phyloP scores from a whole-genome alignment of 2,113 vertebrate species.

The Scalopus aquaticus region DNA sequence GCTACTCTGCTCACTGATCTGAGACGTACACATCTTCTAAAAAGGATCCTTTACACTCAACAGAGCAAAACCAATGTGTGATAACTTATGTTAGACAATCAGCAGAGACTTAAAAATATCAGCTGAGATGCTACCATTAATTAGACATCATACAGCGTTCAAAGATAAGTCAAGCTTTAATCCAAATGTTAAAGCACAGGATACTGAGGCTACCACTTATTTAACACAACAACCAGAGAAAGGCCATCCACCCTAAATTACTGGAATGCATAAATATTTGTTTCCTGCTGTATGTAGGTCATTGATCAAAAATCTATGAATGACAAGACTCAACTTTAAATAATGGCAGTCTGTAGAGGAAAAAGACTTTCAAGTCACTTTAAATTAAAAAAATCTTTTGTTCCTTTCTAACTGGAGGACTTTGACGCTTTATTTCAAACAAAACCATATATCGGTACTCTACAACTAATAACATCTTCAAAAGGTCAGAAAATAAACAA shows the following conservation, averaged over 20 bases:
- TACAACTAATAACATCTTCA: constrained; percentile 37
- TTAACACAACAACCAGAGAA: background rate
- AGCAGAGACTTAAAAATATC: background rate
- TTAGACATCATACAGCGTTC: background rate
- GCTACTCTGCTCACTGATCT: background rate
- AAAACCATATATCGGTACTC: constrained; percentile 44
- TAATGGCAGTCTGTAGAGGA: background rate
- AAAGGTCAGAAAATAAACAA: constrained; percentile 55
- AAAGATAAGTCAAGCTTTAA: background rate
- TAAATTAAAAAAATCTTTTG: constrained; percentile 42
- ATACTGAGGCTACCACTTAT: background rate
- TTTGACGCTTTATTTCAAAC: constrained; percentile 60
- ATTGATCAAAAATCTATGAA: constrained; percentile 59
- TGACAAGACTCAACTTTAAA: constrained; percentile 51
- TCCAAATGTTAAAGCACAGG: background rate
- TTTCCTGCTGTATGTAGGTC: constrained; percentile 42
- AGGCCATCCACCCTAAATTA: background rate
- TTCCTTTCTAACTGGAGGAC: constrained; percentile 40
- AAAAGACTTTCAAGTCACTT: constrained; percentile 29
- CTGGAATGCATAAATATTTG: background rate
- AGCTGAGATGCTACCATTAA: background rate
- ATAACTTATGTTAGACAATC: background rate
- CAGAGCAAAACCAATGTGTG: background rate
- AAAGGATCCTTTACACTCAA: background rate
- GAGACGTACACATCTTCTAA: background rate